phyloP scores from a whole-genome alignment of 2,888 invertebrate species.

The Spilarctia lutea region DNA sequence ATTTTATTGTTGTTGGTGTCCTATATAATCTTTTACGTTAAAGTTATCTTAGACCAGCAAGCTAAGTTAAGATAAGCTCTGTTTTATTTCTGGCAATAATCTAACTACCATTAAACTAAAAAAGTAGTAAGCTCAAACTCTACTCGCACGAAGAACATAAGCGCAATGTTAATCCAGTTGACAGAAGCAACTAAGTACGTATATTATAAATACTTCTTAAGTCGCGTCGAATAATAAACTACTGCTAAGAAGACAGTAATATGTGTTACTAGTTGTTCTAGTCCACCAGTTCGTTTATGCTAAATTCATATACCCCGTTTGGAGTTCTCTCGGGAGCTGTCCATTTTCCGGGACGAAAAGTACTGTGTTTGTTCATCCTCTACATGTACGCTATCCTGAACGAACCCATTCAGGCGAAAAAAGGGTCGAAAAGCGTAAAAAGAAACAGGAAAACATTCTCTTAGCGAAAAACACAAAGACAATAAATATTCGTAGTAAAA shows the following conservation, averaged over 20 bases:
- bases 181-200: not conserved
- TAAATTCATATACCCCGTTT: constrained; percentile 1
- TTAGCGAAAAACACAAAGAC: constrained; percentile 4
- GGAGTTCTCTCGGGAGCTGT: constrained; percentile 5
- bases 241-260: not conserved
- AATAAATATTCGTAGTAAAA: not conserved
- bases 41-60: not conserved
- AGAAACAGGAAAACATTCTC: not conserved
- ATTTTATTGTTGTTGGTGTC: not conserved
- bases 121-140: too few relatives aligned
- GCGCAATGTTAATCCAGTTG: not conserved
- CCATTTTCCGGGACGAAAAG: constrained; percentile 12
- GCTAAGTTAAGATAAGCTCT: not conserved
- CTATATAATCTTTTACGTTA: not conserved
- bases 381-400: constrained; percentile 3
- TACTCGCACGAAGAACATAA: not conserved
- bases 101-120: not conserved
- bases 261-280: not conserved
- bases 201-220: not conserved
- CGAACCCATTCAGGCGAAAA: constrained; percentile 1
- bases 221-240: not conserved
- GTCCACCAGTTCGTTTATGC: constrained; percentile 1
- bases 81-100: not conserved
- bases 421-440: constrained; percentile 7
- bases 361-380: constrained; percentile 14